phyloP scores from a whole-genome alignment of 1,140 invertebrate species.

The Drosophila willistoni region DNA sequence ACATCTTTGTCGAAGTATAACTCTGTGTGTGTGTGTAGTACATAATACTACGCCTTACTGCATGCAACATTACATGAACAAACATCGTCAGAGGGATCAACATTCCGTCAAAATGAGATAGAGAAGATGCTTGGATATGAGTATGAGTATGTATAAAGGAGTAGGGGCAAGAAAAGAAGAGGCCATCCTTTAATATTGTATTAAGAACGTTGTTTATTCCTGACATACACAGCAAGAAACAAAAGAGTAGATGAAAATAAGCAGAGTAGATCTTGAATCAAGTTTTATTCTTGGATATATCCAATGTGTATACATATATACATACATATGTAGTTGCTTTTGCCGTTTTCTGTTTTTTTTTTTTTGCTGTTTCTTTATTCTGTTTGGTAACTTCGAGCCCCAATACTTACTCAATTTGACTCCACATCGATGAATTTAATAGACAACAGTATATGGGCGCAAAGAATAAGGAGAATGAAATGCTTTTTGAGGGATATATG shows the following conservation, averaged over 20 bases:
- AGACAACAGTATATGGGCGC: no score
- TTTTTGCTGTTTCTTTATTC: no score
- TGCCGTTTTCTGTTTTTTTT: no score
- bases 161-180: slow-evolving; percentile 3
- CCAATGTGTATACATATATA: no score
- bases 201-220: slow-evolving; percentile 46
- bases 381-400: no score
- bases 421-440: no score
- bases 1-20: neutral
- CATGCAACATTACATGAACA: slow-evolving; percentile 62
- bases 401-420: no score
- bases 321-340: no score
- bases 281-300: no score
- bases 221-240: slow-evolving; percentile 32
- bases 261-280: neutral
- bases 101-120: slow-evolving; percentile 19
- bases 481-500: neutral
- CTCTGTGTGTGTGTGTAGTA: slow-evolving; percentile 36
- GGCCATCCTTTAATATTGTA: slow-evolving; percentile 64
- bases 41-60: slow-evolving; percentile 36
- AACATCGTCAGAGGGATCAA: slow-evolving; percentile 31
- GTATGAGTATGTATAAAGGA: neutral
- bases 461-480: no score
- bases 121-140: slow-evolving; percentile 6
- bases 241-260: neutral